A percentile compares a stretch with the other conserved stretches of the same genome.
Conservation (phyloP, 1,140 invertebrate species). For the Neuroterus valhalla region DNA sequence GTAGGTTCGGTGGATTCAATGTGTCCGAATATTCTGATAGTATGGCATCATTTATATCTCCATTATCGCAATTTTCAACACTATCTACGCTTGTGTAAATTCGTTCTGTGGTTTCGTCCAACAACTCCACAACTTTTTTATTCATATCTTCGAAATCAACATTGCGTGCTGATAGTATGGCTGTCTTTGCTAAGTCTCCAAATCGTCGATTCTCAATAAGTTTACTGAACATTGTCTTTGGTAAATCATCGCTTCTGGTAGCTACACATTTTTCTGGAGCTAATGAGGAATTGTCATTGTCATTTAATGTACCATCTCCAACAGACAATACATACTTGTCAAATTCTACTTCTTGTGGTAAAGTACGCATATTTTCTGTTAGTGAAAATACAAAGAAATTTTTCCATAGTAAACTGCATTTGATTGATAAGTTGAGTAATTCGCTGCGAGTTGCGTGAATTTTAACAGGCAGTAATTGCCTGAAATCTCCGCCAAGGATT, state of each 20-base stretch:
- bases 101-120: background rate
- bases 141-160: slow-evolving; percentile 38
- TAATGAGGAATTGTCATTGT: slow-evolving; percentile 37
- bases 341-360: slow-evolving; percentile 40
- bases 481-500: slow-evolving; percentile 51
- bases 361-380: slow-evolving; percentile 36
- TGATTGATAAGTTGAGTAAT: slow-evolving; percentile 44
- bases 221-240: background rate
- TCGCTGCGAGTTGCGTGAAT: slow-evolving; percentile 43
- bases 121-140: background rate
- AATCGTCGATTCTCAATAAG: slow-evolving; percentile 27
- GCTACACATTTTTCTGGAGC: slow-evolving; percentile 35
- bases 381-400: slow-evolving; percentile 38
- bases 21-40: background rate
- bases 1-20: background rate
- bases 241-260: background rate
- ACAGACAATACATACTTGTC: slow-evolving; percentile 33
- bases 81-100: background rate
- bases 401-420: slow-evolving; percentile 42
- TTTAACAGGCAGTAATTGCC: slow-evolving; percentile 54
- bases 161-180: too few relatives aligned
- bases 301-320: slow-evolving; percentile 41
- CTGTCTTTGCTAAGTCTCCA: slow-evolving; percentile 4
- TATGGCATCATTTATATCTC: background rate
- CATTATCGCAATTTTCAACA: too few relatives aligned